Evolutionary conservation across 2,113 vertebrate genomes (phyloP), one percentile per base, ranked within the genome.

Genomic region (Oncorhynchus clarkii): DNA sequence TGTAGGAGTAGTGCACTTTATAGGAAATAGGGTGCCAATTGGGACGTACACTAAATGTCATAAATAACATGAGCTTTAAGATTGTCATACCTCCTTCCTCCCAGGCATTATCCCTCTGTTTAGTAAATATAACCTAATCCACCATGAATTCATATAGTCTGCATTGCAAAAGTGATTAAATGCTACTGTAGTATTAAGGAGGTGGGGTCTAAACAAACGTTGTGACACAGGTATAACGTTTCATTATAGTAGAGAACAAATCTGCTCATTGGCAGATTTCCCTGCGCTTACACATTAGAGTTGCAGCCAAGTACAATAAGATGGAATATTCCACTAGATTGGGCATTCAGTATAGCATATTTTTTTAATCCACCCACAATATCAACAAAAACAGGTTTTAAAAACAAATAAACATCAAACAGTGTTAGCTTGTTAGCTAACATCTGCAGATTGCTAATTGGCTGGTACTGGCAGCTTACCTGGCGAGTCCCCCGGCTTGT

Each of bases 401-500:
- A 18, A 18, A 4, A 18, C 54, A 20, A 57, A 57, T 57, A 57
- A 13, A 39, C 13, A 57, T 57, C 18, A 34, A 34, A 34, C 34
- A 57, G 12, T 5, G 12, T 57, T 57, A 57, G 51, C 18, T 57
- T 57, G 13, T 2, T 11, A 13, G 3, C 18, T 57, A 13, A 57
- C 3, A 57, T 57, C 3, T 4, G 11, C 12, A 20, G 16, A 57
- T 20, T 57, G 16, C n/a, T 22, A n/a, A 62, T 22, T 62, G 59
- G 20, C 31, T 20, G 18, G 31, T 2, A 18, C 7, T 20, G 3
- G 20, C 65, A n/a, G 29, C 89, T 88, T 91, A 99, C 98, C 97
- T 86, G 96, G 97, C 18, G 92, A 95, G 59, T 79, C 89, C 78
- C 95, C 96, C 79, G 93, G 88, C 80, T 92, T 94, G 79, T 96